phyloP scores from a whole-genome alignment of 2,113 vertebrate species.

The Vimba vimba region DNA sequence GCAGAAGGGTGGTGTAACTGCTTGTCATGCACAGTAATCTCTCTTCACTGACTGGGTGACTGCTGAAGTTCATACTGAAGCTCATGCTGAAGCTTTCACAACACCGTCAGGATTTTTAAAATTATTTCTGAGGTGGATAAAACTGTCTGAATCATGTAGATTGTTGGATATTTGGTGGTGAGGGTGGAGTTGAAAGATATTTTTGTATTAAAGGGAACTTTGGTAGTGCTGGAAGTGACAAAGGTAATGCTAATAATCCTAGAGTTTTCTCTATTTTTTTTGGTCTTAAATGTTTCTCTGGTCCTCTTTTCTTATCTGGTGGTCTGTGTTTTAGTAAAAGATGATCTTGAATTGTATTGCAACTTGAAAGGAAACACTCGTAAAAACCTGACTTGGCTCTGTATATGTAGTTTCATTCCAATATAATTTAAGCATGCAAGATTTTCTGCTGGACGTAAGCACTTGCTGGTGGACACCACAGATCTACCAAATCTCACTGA shows the following conservation, averaged over 20 bases:
- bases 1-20: slow-evolving; percentile 13
- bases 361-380: background rate
- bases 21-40: background rate
- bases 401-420: background rate
- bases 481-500: background rate
- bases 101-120: background rate
- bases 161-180: background rate
- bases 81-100: background rate
- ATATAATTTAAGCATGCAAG: background rate
- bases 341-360: background rate
- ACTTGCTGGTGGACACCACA: background rate
- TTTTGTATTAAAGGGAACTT: background rate
- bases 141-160: background rate
- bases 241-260: background rate
- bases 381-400: background rate
- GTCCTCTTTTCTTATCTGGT: background rate
- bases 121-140: background rate
- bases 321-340: background rate
- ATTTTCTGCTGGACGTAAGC: background rate
- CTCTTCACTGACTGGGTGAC: background rate
- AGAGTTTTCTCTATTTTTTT: background rate
- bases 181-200: background rate
- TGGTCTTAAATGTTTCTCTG: background rate
- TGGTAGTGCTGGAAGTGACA: background rate
- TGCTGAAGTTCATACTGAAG: background rate